phyloP scores from a whole-genome alignment of 2,113 vertebrate species.

The Oplegnathus fasciatus region DNA sequence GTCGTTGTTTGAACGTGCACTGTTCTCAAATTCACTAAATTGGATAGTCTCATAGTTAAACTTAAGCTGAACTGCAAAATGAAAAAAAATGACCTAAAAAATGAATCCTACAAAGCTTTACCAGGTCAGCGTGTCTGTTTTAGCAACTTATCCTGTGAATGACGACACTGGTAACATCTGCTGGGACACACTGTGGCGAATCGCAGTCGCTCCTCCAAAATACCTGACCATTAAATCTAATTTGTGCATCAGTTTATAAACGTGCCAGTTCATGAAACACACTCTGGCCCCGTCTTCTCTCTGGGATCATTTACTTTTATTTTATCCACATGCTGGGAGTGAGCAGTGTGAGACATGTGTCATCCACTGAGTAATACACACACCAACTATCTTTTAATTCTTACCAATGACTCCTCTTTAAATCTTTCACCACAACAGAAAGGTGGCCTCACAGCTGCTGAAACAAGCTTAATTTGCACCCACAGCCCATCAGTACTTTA shows the following conservation, averaged over 20 bases:
- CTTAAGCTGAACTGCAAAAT: conserved; percentile 10
- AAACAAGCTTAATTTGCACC: not conserved
- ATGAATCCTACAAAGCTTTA: not conserved
- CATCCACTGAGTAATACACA: not conserved
- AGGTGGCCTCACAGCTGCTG: not conserved
- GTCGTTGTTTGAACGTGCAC: not conserved
- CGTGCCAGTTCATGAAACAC: not conserved
- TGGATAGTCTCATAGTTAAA: not conserved
- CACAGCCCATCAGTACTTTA: not conserved
- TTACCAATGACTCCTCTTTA: not conserved
- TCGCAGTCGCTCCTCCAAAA: not conserved
- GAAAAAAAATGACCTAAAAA: not conserved
- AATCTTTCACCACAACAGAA: not conserved
- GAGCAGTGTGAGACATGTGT: not conserved
- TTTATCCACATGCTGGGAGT: no score
- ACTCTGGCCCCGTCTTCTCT: not conserved
- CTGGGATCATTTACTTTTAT: not conserved
- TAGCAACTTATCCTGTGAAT: not conserved
- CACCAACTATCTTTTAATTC: not conserved
- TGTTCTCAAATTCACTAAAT: not conserved
- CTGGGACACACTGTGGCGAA: not conserved
- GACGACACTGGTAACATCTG: not conserved
- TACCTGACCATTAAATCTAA: not conserved
- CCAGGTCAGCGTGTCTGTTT: not conserved
- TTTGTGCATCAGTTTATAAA: not conserved